phyloP scores from a whole-genome alignment of 2,113 vertebrate genomes.

The Tetrao urogallus region DNA sequence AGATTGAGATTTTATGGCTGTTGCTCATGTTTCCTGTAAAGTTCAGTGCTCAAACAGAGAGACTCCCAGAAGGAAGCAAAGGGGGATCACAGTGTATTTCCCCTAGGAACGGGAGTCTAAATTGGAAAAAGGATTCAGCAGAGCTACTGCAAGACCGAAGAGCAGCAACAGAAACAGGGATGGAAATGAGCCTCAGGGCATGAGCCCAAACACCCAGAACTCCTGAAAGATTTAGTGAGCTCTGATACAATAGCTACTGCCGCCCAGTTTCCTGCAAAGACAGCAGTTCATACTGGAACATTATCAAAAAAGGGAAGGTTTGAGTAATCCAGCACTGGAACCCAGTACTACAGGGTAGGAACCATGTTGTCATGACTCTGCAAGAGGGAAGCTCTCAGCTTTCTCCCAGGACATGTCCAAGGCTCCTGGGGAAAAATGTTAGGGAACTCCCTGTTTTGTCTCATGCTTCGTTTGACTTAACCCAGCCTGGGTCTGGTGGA shows the following conservation, averaged over 20 bases:
- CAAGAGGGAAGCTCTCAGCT: not conserved
- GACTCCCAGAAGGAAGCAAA: not conserved
- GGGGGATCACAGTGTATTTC: not conserved
- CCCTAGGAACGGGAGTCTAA: not conserved
- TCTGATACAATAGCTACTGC: not conserved
- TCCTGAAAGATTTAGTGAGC: conserved; percentile 17
- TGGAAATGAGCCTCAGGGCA: not conserved
- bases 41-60: not conserved
- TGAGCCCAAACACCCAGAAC: not conserved
- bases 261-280: not conserved
- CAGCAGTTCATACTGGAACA: not conserved
- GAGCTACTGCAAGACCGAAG: not conserved
- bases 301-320: not conserved
- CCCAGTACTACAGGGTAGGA: not conserved
- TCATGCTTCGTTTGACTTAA: not conserved
- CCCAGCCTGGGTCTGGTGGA: not conserved
- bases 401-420: not conserved
- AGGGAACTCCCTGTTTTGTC: not conserved
- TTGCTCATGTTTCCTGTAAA: not conserved
- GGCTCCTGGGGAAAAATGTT: not conserved
- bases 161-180: not conserved
- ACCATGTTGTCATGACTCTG: not conserved
- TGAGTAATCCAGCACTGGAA: not conserved
- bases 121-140: not conserved
- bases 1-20: not conserved